A percentile compares a stretch with the other conserved stretches of the same genome.
Evolutionary conservation across 2,797 vertebrate species (phyloP).

Genomic region (Squalus acanthias): DNA sequence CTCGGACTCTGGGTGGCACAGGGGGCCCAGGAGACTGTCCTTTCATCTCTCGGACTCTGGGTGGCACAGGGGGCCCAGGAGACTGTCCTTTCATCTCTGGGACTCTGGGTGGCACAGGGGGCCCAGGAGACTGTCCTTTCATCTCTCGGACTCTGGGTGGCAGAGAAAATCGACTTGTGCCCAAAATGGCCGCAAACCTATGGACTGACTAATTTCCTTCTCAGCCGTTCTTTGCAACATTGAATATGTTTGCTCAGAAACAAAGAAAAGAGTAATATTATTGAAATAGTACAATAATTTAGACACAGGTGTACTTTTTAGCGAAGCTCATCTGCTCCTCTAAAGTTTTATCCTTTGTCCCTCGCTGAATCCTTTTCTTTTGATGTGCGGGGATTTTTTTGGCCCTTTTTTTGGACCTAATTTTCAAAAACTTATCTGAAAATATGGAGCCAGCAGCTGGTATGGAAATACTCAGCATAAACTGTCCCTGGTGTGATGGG

Average conservation of each 20-base stretch:
- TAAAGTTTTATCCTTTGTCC: too few species aligned
- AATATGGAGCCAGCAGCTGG: background rate
- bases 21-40: background rate
- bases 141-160: background rate
- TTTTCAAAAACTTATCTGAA: background rate
- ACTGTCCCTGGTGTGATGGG: background rate
- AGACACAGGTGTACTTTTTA: background rate
- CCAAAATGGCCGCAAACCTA: background rate
- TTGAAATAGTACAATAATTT: background rate
- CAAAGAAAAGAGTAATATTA: background rate
- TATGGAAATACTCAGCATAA: background rate
- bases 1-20: background rate
- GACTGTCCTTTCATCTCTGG: background rate
- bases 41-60: background rate
- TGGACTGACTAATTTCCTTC: background rate
- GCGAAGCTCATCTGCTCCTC: background rate
- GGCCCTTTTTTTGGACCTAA: background rate
- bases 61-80: background rate
- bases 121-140: background rate
- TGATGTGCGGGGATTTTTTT: background rate
- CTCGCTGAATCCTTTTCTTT: background rate
- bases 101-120: background rate
- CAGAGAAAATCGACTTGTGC: background rate
- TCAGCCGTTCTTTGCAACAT: background rate
- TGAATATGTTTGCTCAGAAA: background rate